A percentile compares a stretch with the other conserved stretches of the same genome.
Evolutionary conservation across 2,888 invertebrate species (phyloP).

Genomic region (Phlogophora meticulosa): DNA sequence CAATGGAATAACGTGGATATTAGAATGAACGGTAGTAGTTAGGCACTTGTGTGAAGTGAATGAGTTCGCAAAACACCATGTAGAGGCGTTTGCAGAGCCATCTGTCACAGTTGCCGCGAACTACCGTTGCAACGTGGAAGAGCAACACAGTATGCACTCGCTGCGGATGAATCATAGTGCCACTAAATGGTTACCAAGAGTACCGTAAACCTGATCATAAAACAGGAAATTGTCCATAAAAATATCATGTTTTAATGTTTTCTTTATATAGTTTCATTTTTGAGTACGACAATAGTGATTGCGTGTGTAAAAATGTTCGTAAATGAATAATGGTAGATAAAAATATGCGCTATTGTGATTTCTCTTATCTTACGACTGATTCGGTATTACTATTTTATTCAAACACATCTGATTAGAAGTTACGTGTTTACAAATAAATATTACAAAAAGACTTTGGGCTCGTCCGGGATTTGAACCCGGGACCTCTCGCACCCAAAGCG

Average conservation of each 20-base stretch:
- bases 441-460: conserved; percentile 78
- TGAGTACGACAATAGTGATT: background rate
- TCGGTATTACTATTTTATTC: background rate
- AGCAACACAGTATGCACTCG: conserved; percentile 45
- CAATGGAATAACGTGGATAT: conserved; percentile 6
- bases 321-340: conserved; percentile 1
- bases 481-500: conserved; percentile 92
- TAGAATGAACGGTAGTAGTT: conserved; percentile 10
- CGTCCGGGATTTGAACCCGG: conserved; percentile 92
- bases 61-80: background rate
- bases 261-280: too few relatives aligned
- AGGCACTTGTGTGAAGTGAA: background rate
- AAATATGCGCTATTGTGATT: background rate
- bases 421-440: background rate
- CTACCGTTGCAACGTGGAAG: conserved; percentile 51
- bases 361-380: background rate
- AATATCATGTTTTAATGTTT: conserved; percentile 2
- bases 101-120: conserved; percentile 34
- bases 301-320: background rate
- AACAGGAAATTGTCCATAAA: background rate
- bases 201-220: conserved; percentile 3
- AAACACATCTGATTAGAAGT: background rate
- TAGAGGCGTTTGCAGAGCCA: conserved; percentile 43
- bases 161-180: background rate
- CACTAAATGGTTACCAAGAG: background rate